Conservation (phyloP, 2,113 vertebrate genomes). For the Odontesthes bonariensis region DNA sequence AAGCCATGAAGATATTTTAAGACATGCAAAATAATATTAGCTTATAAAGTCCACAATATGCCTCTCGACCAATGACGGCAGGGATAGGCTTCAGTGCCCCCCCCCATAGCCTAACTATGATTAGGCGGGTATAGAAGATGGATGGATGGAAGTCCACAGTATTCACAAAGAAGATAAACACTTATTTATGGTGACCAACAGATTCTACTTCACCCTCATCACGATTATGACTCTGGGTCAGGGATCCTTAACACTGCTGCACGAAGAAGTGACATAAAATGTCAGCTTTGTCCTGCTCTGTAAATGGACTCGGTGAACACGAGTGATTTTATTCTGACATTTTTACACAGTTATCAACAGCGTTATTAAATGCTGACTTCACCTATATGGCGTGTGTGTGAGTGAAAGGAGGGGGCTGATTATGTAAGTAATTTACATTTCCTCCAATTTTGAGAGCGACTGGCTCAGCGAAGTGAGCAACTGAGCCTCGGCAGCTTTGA, state of each 20-base stretch:
- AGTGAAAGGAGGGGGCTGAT: slow-evolving; percentile 34
- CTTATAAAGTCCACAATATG: too few species aligned
- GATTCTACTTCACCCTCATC: slow-evolving; percentile 13
- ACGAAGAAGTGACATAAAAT: slow-evolving; percentile 5
- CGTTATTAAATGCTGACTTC: slow-evolving; percentile 54
- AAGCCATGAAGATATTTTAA: neutral
- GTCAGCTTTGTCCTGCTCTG: slow-evolving; percentile 30
- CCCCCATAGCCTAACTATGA: too few species aligned
- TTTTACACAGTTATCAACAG: slow-evolving; percentile 43
- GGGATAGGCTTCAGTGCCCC: too few species aligned
- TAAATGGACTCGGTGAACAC: slow-evolving; percentile 44
- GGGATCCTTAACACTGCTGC: slow-evolving; percentile 10
- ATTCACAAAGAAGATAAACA: slow-evolving; percentile 6
- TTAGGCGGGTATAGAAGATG: too few species aligned
- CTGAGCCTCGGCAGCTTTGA: slow-evolving; percentile 58
- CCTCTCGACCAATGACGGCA: too few species aligned
- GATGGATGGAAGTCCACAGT: too few species aligned
- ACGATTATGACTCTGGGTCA: slow-evolving; percentile 26
- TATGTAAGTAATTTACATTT: slow-evolving; percentile 72
- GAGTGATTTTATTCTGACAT: slow-evolving; percentile 46
- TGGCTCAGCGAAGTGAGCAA: slow-evolving; percentile 63
- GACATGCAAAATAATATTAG: too few species aligned
- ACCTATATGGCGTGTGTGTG: slow-evolving; percentile 25
- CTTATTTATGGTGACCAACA: slow-evolving; percentile 9
- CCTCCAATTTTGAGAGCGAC: slow-evolving; percentile 60